A percentile compares a stretch with the other conserved stretches of the same genome.
These are phyloP conservation scores for Athalia cordata DNA, from an alignment of 2,888 invertebrate genomes.

Conservation along the genomic window DNA sequence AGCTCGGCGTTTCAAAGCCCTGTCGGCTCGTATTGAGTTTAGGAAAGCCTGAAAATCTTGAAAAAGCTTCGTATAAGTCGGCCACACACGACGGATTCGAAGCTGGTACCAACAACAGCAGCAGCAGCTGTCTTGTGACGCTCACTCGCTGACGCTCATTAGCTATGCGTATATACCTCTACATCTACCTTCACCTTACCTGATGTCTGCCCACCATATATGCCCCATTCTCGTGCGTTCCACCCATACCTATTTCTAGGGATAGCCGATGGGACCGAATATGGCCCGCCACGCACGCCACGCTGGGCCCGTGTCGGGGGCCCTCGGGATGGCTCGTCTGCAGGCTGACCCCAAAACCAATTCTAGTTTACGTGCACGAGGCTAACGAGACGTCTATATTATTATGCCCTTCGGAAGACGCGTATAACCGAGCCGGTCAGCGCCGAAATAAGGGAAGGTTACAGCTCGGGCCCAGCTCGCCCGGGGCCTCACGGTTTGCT, in stretches of 20 bases:
- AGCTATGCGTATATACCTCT: conserved; percentile 63
- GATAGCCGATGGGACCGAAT: background rate
- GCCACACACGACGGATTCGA: conserved; percentile 39
- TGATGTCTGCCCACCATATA: background rate
- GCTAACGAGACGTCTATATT: conserved; percentile 72
- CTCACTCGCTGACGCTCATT: conserved; percentile 59
- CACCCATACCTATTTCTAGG: background rate
- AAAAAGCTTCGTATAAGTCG: conserved; percentile 28
- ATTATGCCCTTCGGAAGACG: conserved; percentile 63
- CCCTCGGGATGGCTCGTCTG: conserved; percentile 6
- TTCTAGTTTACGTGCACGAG: conserved; percentile 62
- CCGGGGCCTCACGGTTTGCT: background rate
- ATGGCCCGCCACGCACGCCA: conserved; percentile 17
- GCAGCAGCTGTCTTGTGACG: conserved; percentile 54
- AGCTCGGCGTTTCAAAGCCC: background rate
- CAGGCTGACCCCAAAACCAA: conserved; percentile 61
- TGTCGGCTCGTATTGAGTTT: background rate
- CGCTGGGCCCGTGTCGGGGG: conserved; percentile 10
- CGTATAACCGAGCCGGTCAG: conserved; percentile 13
- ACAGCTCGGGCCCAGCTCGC: conserved; percentile 25
- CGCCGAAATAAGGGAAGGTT: conserved; percentile 42
- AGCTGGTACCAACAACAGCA: background rate
- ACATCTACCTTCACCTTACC: conserved; percentile 17
- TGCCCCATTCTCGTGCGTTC: no score
- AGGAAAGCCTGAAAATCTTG: conserved; percentile 19